Evolutionary conservation across 2,113 vertebrate species (phyloP), one percentile per base, ranked within the genome.

Genomic region (Colius striatus): DNA sequence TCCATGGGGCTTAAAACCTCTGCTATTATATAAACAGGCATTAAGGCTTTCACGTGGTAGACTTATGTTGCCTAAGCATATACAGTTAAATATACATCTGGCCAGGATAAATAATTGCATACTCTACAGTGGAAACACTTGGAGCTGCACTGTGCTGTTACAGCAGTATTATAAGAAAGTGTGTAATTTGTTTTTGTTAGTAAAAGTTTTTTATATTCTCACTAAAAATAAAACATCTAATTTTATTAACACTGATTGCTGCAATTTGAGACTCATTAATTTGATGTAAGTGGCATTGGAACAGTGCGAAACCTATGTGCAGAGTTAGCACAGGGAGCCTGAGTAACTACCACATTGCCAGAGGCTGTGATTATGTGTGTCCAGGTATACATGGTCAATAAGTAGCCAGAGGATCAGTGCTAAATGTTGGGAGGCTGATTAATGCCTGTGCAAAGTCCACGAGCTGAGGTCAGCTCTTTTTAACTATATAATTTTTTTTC

Each of bases 391-490:
- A 8, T 90, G 85, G 96, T 97, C 90, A 97, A 96, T 97, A 47
- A 97, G 80, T 97, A 96, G 94, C 96, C 94, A 96, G 90, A 89
- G 70, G 63, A 83, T 80, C 62, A 66, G 78, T 21, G 19, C 63
- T 82, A 54, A 90, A 66, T 77, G n/a, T 3, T 73, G 41, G 13
- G 48, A 71, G n/a, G 43, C 63, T 87, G 87, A 74, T 88, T 70
- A 86, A 63, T 43, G 85, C 83, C 71, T 58, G 92, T 79, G 57
- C 94, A 92, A 96, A 96, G 96, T 95, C 94, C 96, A 65, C 29
- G 48, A 26, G 58, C 82, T 93, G 82, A 89, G 63, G 27, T 95
- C 86, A 90, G 95, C 84, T 81, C 62, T 66, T 91, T 93, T 86
- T 58, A 63, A 43, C 45, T 38, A 2, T 32, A 34, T 17, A 38